Evolutionary conservation across 2,113 vertebrate genomes (phyloP).

Genomic region (Mastomys coucha): DNA sequence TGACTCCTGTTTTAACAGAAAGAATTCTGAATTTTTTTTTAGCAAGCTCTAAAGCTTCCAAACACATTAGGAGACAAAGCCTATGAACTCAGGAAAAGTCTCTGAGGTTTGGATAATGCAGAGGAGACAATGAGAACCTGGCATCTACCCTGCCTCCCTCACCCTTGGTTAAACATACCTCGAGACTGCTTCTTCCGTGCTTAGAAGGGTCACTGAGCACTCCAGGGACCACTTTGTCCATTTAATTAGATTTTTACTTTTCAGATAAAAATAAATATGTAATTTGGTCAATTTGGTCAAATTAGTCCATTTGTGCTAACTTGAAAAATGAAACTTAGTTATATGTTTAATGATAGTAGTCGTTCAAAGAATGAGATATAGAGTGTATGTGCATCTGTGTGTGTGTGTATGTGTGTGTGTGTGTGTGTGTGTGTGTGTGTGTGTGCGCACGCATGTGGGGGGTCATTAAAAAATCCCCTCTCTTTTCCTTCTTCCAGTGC

Average conservation of each 20-base stretch:
- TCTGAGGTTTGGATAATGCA: conserved; percentile 76
- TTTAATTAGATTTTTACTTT: conserved; percentile 75
- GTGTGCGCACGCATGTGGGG: rapidly evolving
- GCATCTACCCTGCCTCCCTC: conserved; percentile 19
- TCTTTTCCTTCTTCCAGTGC: conserved; percentile 78
- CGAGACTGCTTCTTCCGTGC: conserved; percentile 61
- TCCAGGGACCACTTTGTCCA: conserved; percentile 62
- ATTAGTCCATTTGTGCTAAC: conserved; percentile 59
- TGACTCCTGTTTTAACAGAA: conserved; percentile 63
- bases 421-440: neutral
- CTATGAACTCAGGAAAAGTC: conserved; percentile 73
- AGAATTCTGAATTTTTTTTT: conserved; percentile 49
- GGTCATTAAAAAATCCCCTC: conserved; percentile 76
- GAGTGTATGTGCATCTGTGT: conserved; percentile 51
- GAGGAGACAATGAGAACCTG: conserved; percentile 61
- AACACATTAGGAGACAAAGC: conserved; percentile 74
- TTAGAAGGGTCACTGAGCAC: conserved; percentile 65
- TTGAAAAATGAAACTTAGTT: conserved; percentile 22
- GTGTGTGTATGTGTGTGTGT: too few species aligned
- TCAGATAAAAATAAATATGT: conserved; percentile 72
- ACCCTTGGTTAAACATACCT: conserved; percentile 64
- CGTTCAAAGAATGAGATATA: conserved; percentile 28
- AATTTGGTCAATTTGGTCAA: conserved; percentile 72
- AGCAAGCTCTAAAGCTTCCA: conserved; percentile 59
- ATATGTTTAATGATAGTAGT: conserved; percentile 11